Base-by-base conservation (phyloP, 2,797 vertebrate species). In the Galaxias olidus region DNA sequence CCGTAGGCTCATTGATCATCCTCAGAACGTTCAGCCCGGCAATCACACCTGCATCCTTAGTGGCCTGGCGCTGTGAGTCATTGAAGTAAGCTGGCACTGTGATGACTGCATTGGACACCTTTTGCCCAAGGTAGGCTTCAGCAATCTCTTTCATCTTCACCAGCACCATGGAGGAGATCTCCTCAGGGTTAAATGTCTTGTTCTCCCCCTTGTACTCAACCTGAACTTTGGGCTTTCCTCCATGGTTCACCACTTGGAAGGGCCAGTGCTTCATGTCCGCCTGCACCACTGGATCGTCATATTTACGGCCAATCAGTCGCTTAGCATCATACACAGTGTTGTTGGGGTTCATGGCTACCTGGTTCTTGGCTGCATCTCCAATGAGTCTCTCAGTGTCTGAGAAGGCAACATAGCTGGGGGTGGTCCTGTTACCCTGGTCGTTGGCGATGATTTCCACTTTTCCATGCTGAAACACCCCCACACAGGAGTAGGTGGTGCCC, bases 1-100 rank as follows among this genome's bases (percentile, higher is more conserved):
- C 60, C 14, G 66, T 69, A 42, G 66, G 66, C 58, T 69, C 66
- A 10, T 69, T 69, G 60, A 69, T 69, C 43, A 63, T 69, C 55
- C 60, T 61, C 44, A 69, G 49, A 13, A 69, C 60, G 10, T 56
- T 56, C 13, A 56, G 30, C 30, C 54, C 54, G 14, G 54, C 40
- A 14, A 42, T 56, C 14, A 56, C 40, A 9, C 54, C 54, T 41
- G 54, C 54, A 1, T 56, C 54, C 30, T 56, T 43, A 56, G 54
- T 56, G 30, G 54, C 40, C 54, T 56, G 54, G n/a, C 54, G 30
- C 14, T 56, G 54, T n/a, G 54, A 56, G 40, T 56, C n/a, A 14
- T 56, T 56, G 30, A 56, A 56, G 54, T 56, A 43, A 40, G 54
- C 54, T 14, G 40, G 56, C 5, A 69, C 66, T 4, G 66, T 69